Conservation (phyloP, 2,797 vertebrate genomes). For the Fratercula arctica region DNA sequence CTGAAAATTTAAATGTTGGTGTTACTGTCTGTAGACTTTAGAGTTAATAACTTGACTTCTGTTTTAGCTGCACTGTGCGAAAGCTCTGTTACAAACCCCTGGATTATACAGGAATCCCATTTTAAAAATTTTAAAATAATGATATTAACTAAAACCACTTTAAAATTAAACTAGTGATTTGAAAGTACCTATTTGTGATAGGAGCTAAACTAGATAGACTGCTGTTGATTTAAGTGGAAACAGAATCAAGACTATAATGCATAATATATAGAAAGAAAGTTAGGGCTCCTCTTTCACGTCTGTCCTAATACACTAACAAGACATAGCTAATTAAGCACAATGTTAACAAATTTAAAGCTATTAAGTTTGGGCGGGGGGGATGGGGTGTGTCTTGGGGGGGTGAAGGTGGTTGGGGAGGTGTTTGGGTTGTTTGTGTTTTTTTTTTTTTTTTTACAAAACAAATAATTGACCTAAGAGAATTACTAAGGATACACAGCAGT, state of each 20-base stretch:
- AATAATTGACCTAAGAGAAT: background rate
- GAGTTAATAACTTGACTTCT: background rate
- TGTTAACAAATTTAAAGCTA: background rate
- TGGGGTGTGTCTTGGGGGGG: too few relatives aligned
- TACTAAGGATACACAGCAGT: background rate
- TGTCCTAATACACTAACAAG: background rate
- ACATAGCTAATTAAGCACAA: background rate
- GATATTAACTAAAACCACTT: background rate
- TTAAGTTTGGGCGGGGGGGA: background rate
- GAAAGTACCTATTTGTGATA: background rate
- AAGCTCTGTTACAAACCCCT: background rate
- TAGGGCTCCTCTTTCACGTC: background rate
- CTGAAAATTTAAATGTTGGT: background rate
- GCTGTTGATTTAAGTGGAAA: background rate
- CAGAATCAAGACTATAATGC: background rate
- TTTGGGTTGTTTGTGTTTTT: background rate
- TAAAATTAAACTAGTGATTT: background rate
- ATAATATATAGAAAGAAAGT: background rate
- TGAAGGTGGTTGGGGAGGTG: fast-evolving
- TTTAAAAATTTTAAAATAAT: background rate
- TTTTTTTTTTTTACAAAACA: background rate
- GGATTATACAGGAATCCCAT: background rate
- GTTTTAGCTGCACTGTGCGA: background rate
- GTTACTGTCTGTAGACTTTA: background rate
- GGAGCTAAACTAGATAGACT: background rate